These are phyloP conservation scores for Anguilla pacifica DNA, from an alignment of 2,797 vertebrate species.

Conservation along the genomic window DNA sequence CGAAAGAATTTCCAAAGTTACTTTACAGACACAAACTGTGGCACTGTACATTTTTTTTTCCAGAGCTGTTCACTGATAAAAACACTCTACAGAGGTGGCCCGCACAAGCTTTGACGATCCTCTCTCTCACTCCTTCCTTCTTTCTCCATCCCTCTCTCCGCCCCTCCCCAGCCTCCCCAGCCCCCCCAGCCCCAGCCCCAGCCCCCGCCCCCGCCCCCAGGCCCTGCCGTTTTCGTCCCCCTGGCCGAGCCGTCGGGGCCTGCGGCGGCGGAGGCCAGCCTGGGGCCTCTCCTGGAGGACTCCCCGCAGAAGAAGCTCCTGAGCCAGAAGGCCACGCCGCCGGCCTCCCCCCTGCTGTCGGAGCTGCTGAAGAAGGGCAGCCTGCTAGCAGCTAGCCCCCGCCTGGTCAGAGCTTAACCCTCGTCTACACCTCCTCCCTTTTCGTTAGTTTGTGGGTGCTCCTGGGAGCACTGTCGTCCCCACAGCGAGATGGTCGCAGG, in stretches of 20 bases:
- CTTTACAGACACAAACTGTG: neutral
- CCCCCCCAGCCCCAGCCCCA: constrained; percentile 81
- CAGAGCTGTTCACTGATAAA: neutral
- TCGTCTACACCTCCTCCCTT: neutral
- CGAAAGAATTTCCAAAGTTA: no score
- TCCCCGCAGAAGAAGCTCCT: constrained; percentile 95
- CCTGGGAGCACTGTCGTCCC: no score
- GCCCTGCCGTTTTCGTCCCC: constrained; percentile 82
- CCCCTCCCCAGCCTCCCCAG: constrained; percentile 21
- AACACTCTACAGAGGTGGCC: neutral
- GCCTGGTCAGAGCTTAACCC: constrained; percentile 60
- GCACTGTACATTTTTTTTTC: neutral
- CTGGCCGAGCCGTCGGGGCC: constrained; percentile 72
- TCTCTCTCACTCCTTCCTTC: neutral
- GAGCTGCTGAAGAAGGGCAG: constrained; percentile 98
- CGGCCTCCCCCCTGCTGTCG: constrained; percentile 95
- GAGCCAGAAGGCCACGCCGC: constrained; percentile 92
- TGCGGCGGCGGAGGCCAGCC: constrained; percentile 78
- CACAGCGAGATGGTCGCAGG: no score
- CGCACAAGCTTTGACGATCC: neutral
- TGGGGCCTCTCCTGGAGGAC: constrained; percentile 87
- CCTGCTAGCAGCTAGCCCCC: constrained; percentile 91
- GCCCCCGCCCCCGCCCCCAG: constrained; percentile 72
- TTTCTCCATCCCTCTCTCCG: neutral
- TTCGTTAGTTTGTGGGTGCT: no score